Conservation (phyloP, 2,797 vertebrate genomes). For the Tamandua tetradactyla region DNA sequence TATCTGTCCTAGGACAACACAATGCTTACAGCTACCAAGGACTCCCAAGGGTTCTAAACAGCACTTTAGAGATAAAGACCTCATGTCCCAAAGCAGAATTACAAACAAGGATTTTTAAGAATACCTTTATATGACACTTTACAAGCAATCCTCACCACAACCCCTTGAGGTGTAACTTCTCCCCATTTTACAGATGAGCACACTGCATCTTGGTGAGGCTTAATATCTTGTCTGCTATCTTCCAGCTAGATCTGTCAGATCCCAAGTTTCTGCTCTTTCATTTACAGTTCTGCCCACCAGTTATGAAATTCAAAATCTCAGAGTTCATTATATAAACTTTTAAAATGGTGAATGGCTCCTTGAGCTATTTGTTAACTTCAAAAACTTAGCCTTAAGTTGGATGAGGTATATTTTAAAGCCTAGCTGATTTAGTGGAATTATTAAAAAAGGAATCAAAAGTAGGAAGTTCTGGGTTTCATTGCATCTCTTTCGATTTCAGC, state of each 20-base stretch:
- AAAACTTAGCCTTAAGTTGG: not conserved
- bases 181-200: not conserved
- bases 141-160: fast-evolving
- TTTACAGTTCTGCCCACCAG: not conserved
- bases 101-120: not conserved
- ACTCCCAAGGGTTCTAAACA: not conserved
- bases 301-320: not conserved
- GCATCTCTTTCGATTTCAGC: not conserved
- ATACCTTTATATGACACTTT: no score
- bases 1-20: not conserved
- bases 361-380: not conserved
- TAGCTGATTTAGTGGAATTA: not conserved
- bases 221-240: not conserved
- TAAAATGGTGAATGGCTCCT: not conserved
- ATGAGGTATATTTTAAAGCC: not conserved
- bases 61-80: not conserved
- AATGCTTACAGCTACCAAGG: not conserved
- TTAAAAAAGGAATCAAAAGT: not conserved
- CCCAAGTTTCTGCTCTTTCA: not conserved
- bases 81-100: not conserved
- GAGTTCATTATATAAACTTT: not conserved
- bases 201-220: not conserved
- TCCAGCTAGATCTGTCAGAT: not conserved
- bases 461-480: not conserved
- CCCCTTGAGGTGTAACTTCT: not conserved